phyloP scores from a whole-genome alignment of 2,113 vertebrate genomes.

The Onychostruthus taczanowskii region DNA sequence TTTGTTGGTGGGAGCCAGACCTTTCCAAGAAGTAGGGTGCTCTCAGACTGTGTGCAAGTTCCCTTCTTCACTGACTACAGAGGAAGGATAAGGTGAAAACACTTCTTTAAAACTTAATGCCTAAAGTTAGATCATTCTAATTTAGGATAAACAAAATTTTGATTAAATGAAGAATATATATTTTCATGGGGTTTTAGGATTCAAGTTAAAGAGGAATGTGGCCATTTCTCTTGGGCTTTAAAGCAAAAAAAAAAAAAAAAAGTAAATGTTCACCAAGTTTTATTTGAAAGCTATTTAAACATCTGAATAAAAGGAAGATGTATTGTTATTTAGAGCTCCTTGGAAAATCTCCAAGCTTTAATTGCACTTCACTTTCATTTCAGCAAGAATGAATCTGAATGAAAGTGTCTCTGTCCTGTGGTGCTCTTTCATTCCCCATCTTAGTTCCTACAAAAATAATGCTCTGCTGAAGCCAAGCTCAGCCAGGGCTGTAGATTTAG shows the following conservation, averaged over 20 bases:
- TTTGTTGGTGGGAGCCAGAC: background rate
- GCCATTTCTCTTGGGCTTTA: background rate
- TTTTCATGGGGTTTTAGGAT: background rate
- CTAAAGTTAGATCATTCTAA: background rate
- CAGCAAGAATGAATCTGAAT: slow-evolving; percentile 28
- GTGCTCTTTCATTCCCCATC: slow-evolving; percentile 9
- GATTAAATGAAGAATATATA: background rate
- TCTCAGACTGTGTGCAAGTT: background rate
- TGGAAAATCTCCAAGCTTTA: slow-evolving; percentile 43
- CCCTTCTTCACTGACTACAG: background rate
- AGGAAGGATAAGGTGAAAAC: background rate
- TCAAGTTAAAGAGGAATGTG: background rate
- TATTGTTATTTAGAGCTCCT: slow-evolving; percentile 47
- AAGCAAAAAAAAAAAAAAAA: background rate
- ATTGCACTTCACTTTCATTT: slow-evolving; percentile 47
- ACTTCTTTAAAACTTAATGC: background rate
- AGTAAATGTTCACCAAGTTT: background rate
- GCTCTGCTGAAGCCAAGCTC: background rate
- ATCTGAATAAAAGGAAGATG: slow-evolving; percentile 19
- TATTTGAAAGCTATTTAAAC: slow-evolving; percentile 40
- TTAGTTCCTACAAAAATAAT: background rate
- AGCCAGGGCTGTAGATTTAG: background rate
- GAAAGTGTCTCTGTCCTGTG: slow-evolving; percentile 31
- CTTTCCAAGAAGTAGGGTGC: background rate
- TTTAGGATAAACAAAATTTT: background rate